Percentiles rank a stretch among this genome's conserved stretches.
phyloP scores from a whole-genome alignment of 2,888 invertebrate genomes.

The Agriopis marginaria region DNA sequence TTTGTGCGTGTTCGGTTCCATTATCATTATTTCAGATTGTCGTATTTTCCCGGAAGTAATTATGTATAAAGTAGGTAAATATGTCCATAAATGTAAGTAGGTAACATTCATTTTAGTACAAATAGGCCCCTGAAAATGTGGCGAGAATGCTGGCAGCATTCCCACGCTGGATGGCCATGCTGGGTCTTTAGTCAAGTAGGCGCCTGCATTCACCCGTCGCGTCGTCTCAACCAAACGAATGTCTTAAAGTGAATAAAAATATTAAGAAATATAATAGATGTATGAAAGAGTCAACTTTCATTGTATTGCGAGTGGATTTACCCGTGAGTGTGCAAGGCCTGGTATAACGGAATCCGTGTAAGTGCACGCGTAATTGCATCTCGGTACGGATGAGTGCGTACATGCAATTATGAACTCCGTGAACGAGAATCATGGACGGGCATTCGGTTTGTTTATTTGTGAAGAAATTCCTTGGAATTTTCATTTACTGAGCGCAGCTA shows the following conservation, averaged over 20 bases:
- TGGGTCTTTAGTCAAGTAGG: too few relatives aligned
- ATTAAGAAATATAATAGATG: too few relatives aligned
- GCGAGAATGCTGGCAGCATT: too few relatives aligned
- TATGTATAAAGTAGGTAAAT: not conserved
- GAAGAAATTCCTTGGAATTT: slow-evolving; percentile 1
- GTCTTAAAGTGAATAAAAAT: too few relatives aligned
- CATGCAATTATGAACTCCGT: slow-evolving; percentile 39
- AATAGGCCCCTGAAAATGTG: too few relatives aligned
- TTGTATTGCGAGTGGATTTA: not conserved
- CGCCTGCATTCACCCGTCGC: too few relatives aligned
- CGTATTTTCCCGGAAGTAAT: slow-evolving; percentile 16
- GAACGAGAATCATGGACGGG: slow-evolving; percentile 7
- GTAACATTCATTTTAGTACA: not conserved
- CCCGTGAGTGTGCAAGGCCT: slow-evolving; percentile 21
- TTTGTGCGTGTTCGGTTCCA: slow-evolving; percentile 7
- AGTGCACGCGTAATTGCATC: slow-evolving; percentile 65
- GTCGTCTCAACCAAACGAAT: too few relatives aligned
- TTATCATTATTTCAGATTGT: slow-evolving; percentile 11
- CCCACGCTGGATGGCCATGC: too few relatives aligned
- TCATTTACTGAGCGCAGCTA: not conserved
- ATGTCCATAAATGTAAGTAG: not conserved
- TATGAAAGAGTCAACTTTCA: too few relatives aligned
- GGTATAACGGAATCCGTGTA: slow-evolving; percentile 61
- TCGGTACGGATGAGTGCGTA: slow-evolving; percentile 55
- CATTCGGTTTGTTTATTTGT: slow-evolving; percentile 3